phyloP scores from a whole-genome alignment of 2,113 vertebrate genomes.

The Osmerus mordax region DNA sequence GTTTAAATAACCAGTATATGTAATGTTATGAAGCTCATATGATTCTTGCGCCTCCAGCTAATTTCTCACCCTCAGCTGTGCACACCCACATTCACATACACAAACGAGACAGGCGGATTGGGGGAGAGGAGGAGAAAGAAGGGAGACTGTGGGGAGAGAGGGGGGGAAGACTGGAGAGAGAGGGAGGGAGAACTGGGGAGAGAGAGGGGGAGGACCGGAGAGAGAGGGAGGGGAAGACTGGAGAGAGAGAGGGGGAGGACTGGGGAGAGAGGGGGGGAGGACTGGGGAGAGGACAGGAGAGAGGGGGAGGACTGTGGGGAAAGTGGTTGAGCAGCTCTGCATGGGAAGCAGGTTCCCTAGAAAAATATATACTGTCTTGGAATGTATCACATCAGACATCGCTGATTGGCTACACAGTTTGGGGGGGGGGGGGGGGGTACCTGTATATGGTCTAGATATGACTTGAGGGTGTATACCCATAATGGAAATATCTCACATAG shows the following conservation, averaged over 20 bases:
- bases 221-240: slow-evolving; percentile 2
- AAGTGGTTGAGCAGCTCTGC: slow-evolving; percentile 58
- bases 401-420: too few relatives aligned
- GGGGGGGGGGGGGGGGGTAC: too few relatives aligned
- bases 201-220: too few relatives aligned
- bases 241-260: slow-evolving; percentile 3
- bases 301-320: neutral
- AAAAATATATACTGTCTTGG: slow-evolving; percentile 63
- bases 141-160: slow-evolving; percentile 6
- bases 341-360: slow-evolving; percentile 35
- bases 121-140: neutral
- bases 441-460: too few relatives aligned
- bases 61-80: slow-evolving; percentile 34
- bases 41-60: slow-evolving; percentile 54
- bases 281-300: neutral
- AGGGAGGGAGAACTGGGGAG: too few relatives aligned
- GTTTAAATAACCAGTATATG: slow-evolving; percentile 72
- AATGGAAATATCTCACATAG: too few relatives aligned
- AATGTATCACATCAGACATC: slow-evolving; percentile 43
- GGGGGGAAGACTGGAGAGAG: too few relatives aligned
- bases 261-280: too few relatives aligned
- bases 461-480: too few relatives aligned
- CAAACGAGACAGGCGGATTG: slow-evolving; percentile 11
- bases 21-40: slow-evolving; percentile 54
- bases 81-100: neutral